A percentile compares a stretch with the other conserved stretches of the same genome.
Conservation (phyloP, 2,113 vertebrate genomes). For the Falco punctatus region DNA sequence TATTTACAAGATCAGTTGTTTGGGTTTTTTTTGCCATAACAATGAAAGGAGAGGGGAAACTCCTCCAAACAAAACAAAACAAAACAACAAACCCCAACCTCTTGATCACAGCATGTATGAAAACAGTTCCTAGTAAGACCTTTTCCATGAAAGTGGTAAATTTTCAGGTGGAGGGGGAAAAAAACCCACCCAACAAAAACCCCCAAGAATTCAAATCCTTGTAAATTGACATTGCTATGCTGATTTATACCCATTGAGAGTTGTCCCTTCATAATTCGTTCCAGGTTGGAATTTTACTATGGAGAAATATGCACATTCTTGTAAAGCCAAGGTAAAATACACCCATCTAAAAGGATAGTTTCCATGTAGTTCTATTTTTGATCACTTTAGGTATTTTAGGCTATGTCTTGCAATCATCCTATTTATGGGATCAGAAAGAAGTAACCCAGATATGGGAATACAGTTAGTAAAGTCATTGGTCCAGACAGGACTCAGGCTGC, state of each 20-base stretch:
- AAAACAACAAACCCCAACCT: not conserved
- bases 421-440: conserved; percentile 50
- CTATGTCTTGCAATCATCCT: conserved; percentile 21
- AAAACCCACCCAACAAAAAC: not conserved
- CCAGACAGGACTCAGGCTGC: conserved; percentile 54
- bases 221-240: conserved; percentile 47
- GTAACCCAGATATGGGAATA: conserved; percentile 42
- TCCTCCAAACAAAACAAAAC: not conserved
- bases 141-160: not conserved
- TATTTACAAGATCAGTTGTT: conserved; percentile 9
- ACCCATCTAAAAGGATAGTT: not conserved
- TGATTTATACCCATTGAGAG: conserved; percentile 57
- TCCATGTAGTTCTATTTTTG: conserved; percentile 16
- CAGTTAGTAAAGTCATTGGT: conserved; percentile 55
- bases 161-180: conserved; percentile 12
- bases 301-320: conserved; percentile 15
- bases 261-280: conserved; percentile 55
- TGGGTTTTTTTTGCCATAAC: not conserved
- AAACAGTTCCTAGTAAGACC: not conserved
- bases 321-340: not conserved
- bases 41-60: not conserved
- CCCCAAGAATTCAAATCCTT: not conserved
- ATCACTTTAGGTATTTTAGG: conserved; percentile 34
- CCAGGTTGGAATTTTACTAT: conserved; percentile 50
- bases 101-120: not conserved